Evolutionary conservation across 2,888 invertebrate genomes (phyloP).

Genomic region (Tenthredo amoena): DNA sequence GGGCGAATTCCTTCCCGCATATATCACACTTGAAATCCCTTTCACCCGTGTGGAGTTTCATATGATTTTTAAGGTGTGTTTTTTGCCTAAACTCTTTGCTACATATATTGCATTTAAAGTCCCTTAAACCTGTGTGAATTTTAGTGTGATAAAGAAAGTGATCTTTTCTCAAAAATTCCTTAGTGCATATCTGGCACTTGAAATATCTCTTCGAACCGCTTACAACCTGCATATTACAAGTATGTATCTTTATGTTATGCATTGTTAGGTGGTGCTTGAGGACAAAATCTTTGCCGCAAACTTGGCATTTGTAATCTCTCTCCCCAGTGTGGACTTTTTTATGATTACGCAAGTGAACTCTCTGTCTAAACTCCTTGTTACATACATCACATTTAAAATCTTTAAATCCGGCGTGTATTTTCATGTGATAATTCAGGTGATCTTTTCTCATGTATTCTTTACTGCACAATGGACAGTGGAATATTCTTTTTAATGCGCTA

Average conservation of each 20-base stretch:
- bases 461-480: slow-evolving; percentile 26
- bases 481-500: neutral
- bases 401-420: slow-evolving; percentile 42
- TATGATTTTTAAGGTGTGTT: slow-evolving; percentile 47
- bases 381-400: slow-evolving; percentile 46
- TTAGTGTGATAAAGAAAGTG: slow-evolving; percentile 48
- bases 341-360: slow-evolving; percentile 45
- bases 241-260: slow-evolving; percentile 46
- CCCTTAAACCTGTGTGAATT: slow-evolving; percentile 42
- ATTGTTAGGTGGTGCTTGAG: slow-evolving; percentile 44
- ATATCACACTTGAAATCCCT: slow-evolving; percentile 44
- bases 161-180: slow-evolving; percentile 43
- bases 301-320: slow-evolving; percentile 42
- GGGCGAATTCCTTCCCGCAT: slow-evolving; percentile 44
- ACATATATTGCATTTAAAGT: slow-evolving; percentile 44
- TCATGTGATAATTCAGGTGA: slow-evolving; percentile 50
- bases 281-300: slow-evolving; percentile 48
- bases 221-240: slow-evolving; percentile 30
- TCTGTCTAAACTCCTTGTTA: slow-evolving; percentile 43
- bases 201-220: slow-evolving; percentile 28
- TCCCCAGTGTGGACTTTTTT: slow-evolving; percentile 38
- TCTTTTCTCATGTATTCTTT: slow-evolving; percentile 43
- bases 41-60: slow-evolving; percentile 44
- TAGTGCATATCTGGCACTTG: slow-evolving; percentile 41
- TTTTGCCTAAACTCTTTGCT: slow-evolving; percentile 43